Base-by-base conservation (phyloP, 2,797 vertebrate genomes). In the Oreortyx pictus region DNA sequence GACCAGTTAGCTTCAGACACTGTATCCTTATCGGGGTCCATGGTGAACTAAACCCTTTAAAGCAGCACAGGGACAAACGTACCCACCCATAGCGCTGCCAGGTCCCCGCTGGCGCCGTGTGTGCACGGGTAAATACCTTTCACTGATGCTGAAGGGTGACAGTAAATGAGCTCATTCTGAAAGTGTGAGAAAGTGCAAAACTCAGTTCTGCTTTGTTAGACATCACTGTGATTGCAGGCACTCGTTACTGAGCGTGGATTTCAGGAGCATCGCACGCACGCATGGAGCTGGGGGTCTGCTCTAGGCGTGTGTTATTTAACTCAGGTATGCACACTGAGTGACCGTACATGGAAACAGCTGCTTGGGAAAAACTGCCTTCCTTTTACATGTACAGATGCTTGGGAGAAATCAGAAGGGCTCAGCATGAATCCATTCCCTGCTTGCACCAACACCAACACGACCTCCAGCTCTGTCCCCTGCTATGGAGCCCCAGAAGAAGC, bases 311-410 rank as follows among this genome's bases (percentile, higher is more conserved):
- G 71, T 92, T 94, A 91, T 90, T 89, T 78, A 82, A 93, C 86
- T 93, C 5, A 22, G 49, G 57, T 64, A 65, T 75, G 88, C 75
- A 86, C 93, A 92, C 17, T 61, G 73, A 84, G 9, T 92, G 92
- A 93, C 93, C 94, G 84, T 39, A 83, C 79, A 25, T 66, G 92
- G 95, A 96, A 95, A 43, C 66, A 94, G 66, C 76, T 93, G 94
- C 94, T 83, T 86, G 90, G 67, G 52, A 60, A 93, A 29, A 93
- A 83, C 87, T 93, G 80, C 20, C 83, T 94, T 89, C 79, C 72
- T 68, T 87, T 90, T 95, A 94, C 88, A 86, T 56, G 65, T 11
- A 25, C 47, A 73, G 60, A 41, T 68, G 59, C 50, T 90, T 23
- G 0, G 75, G 78, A 80, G 60, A 61, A 85, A 35, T 23, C 5